Conservation (phyloP, 2,888 invertebrate species). For the Pantelozetes paolii region DNA sequence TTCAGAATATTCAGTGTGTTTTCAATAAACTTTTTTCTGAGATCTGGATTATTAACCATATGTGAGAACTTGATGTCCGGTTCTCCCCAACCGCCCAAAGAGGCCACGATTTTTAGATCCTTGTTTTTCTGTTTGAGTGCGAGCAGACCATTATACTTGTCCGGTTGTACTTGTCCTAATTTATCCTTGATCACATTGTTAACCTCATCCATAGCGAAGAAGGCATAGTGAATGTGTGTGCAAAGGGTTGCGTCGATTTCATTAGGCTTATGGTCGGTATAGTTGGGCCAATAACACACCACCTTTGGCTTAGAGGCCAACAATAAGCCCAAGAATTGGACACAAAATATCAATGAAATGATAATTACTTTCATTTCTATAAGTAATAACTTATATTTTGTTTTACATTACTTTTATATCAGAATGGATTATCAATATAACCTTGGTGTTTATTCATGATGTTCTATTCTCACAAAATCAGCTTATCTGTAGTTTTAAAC, state of each 20-base stretch:
- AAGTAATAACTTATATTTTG: too few species aligned
- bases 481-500: too few species aligned
- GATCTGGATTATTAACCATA: background rate
- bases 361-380: too few species aligned
- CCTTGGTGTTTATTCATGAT: too few species aligned
- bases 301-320: conserved; percentile 15
- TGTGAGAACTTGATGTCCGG: background rate
- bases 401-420: too few species aligned
- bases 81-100: conserved; percentile 1
- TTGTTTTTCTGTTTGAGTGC: background rate
- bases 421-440: too few species aligned
- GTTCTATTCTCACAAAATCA: too few species aligned
- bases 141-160: background rate
- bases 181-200: conserved; percentile 55
- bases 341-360: background rate
- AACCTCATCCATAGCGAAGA: conserved; percentile 63
- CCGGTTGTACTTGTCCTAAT: background rate
- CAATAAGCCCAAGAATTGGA: background rate
- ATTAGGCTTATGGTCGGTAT: conserved; percentile 58
- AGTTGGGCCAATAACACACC: conserved; percentile 27
- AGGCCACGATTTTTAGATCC: background rate
- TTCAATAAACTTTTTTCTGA: background rate
- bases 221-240: conserved; percentile 79
- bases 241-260: conserved; percentile 71
- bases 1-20: background rate